phyloP scores from a whole-genome alignment of 2,888 invertebrate genomes.

The Lasioglossum marginatum region DNA sequence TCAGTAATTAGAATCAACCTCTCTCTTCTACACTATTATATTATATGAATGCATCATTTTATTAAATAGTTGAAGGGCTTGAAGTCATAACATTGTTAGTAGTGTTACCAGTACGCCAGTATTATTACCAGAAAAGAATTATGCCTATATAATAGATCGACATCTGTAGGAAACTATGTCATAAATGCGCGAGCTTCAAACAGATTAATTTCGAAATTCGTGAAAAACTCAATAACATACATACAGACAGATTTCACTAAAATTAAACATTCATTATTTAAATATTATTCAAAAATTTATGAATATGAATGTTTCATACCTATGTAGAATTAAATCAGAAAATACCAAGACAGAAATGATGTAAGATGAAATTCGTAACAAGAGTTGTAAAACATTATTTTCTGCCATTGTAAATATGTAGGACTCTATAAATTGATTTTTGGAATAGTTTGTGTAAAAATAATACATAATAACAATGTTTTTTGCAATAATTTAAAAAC shows the following conservation, averaged over 20 bases:
- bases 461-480: neutral
- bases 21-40: neutral
- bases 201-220: neutral
- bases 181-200: conserved; percentile 4
- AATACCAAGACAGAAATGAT: neutral
- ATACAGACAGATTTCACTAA: neutral
- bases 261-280: neutral
- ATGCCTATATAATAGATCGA: neutral
- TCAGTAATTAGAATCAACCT: neutral
- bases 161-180: neutral
- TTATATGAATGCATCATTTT: neutral
- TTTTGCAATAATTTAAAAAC: neutral
- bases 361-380: neutral
- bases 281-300: neutral
- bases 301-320: neutral
- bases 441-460: neutral
- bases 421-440: neutral
- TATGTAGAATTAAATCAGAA: neutral
- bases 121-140: neutral
- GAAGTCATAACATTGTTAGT: too few species aligned
- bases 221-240: neutral
- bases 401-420: conserved; percentile 3
- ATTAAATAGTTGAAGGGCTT: neutral
- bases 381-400: neutral
- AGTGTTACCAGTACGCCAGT: neutral